phyloP scores from a whole-genome alignment of 2,797 vertebrate genomes.

The Pogoniulus pusillus region DNA sequence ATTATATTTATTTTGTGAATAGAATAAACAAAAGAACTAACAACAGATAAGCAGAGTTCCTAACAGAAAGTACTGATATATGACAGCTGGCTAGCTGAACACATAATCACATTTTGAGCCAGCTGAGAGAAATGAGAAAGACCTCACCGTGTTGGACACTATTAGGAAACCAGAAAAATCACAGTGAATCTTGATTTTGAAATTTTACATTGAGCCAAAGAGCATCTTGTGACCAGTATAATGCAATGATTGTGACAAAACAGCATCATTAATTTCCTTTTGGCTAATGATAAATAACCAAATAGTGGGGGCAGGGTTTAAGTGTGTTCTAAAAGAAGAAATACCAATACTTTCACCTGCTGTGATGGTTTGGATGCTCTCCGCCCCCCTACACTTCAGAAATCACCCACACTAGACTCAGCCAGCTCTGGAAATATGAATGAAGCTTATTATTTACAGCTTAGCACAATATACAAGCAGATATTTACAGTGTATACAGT shows the following conservation, averaged over 20 bases:
- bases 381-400: too few species aligned
- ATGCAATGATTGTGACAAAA: background rate
- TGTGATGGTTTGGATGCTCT: too few species aligned
- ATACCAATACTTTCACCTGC: background rate
- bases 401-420: too few species aligned
- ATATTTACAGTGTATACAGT: too few species aligned
- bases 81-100: background rate
- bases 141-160: background rate
- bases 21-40: slow-evolving; percentile 6
- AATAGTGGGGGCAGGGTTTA: background rate
- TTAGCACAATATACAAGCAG: too few species aligned
- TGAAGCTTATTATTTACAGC: too few species aligned
- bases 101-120: background rate
- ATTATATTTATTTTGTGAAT: background rate
- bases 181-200: background rate
- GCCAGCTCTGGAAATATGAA: too few species aligned
- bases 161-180: background rate
- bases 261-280: background rate
- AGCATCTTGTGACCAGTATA: background rate
- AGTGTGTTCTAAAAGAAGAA: background rate
- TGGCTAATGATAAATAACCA: background rate
- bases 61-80: background rate
- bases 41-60: background rate
- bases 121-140: background rate
- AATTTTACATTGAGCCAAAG: background rate